Conservation (phyloP, 2,797 vertebrate genomes). For the Hippocampus kuda region DNA sequence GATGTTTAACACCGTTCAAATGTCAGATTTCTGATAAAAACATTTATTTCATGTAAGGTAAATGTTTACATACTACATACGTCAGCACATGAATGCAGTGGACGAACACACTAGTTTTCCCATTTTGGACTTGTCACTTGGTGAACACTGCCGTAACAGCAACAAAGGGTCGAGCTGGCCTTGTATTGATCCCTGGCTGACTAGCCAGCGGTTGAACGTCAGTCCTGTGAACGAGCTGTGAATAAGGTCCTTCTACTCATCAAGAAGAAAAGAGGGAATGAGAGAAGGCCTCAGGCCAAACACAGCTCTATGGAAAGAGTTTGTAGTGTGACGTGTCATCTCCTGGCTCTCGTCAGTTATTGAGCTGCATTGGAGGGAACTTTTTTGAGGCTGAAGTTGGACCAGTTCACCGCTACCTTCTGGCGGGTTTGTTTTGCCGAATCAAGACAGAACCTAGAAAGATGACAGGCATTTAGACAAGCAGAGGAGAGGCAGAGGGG, state of each 20-base stretch:
- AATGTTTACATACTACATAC: constrained; percentile 74
- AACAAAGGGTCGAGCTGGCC: constrained; percentile 46
- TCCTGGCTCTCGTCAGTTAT: constrained; percentile 66
- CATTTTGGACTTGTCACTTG: constrained; percentile 53
- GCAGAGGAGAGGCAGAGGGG: background rate
- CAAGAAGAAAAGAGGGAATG: constrained; percentile 57
- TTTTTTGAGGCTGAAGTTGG: constrained; percentile 99
- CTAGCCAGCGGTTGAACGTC: constrained; percentile 48
- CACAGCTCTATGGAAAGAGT: constrained; percentile 55
- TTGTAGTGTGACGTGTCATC: constrained; percentile 41
- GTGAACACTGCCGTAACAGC: constrained; percentile 55
- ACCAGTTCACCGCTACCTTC: constrained; percentile 99
- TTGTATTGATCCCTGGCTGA: constrained; percentile 44
- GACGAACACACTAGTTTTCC: constrained; percentile 51
- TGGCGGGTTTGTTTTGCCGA: constrained; percentile 97
- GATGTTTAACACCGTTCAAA: constrained; percentile 60
- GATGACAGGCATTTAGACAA: constrained; percentile 13
- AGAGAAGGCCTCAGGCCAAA: constrained; percentile 61
- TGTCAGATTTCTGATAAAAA: constrained; percentile 70
- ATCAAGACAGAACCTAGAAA: constrained; percentile 90
- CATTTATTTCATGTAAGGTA: constrained; percentile 74
- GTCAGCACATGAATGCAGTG: constrained; percentile 66
- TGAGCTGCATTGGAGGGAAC: constrained; percentile 88
- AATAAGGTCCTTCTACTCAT: constrained; percentile 61
- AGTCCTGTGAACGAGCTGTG: constrained; percentile 57